Evolutionary conservation across 2,888 invertebrate species (phyloP).

Genomic region (Podotricha telesiphe): DNA sequence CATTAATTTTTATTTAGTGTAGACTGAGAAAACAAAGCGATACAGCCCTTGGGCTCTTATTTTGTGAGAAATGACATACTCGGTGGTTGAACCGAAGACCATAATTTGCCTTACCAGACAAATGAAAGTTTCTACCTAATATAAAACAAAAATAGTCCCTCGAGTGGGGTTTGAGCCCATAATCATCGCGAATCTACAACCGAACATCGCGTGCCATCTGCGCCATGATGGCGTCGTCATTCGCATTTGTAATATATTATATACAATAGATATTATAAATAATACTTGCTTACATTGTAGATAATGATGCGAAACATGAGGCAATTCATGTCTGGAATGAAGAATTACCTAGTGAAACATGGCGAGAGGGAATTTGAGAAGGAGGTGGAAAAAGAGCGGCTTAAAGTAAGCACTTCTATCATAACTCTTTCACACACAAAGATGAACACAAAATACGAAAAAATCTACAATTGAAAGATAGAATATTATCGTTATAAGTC

Average conservation of each 20-base stretch:
- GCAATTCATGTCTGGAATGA: conserved; percentile 99
- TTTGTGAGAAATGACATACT: too few species aligned
- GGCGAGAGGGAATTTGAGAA: conserved; percentile 96
- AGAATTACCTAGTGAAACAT: conserved; percentile 98
- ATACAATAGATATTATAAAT: conserved; percentile 7
- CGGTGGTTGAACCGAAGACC: too few species aligned
- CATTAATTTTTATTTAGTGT: too few species aligned
- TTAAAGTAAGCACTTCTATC: conserved; percentile 80
- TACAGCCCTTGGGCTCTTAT: too few species aligned
- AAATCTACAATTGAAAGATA: too few species aligned
- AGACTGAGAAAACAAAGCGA: too few species aligned
- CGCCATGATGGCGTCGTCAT: background rate
- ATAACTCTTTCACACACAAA: too few species aligned
- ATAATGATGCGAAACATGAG: conserved; percentile 95
- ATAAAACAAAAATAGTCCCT: background rate
- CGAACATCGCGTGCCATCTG: background rate
- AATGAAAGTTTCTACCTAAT: too few species aligned
- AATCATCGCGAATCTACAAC: too few species aligned
- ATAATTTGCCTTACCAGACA: too few species aligned
- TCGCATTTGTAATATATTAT: background rate
- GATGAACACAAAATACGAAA: too few species aligned
- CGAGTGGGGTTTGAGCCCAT: background rate
- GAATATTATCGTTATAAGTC: too few species aligned
- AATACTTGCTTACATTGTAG: conserved; percentile 53
- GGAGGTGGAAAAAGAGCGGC: conserved; percentile 93